These are phyloP conservation scores for Orientallactaga bullata DNA, from an alignment of 2,113 vertebrate species.

Conservation along the genomic window DNA sequence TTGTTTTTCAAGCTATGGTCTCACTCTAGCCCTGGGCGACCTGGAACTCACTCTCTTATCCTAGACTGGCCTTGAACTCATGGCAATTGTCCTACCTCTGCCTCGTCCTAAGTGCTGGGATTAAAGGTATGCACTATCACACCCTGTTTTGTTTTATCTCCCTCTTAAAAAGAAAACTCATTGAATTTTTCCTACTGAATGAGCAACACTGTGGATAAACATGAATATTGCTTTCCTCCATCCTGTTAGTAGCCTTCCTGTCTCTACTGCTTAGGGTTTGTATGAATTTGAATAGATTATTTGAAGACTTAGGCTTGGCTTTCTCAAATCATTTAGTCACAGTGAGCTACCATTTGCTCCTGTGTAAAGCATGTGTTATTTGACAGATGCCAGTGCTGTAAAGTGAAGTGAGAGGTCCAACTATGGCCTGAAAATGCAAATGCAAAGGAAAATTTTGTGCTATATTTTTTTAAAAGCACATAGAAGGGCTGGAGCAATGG, in stretches of 20 bases:
- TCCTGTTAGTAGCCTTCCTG: neutral
- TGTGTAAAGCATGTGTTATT: neutral
- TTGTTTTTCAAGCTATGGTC: too few species aligned
- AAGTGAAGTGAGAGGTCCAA: neutral
- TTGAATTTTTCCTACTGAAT: neutral
- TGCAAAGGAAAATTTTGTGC: neutral
- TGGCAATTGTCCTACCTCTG: too few species aligned
- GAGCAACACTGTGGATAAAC: neutral
- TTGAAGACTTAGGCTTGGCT: neutral
- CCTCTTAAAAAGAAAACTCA: neutral
- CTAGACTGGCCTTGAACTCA: too few species aligned
- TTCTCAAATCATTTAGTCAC: neutral
- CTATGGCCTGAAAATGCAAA: neutral
- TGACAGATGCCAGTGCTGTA: neutral
- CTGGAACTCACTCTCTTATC: too few species aligned
- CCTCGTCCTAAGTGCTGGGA: too few species aligned
- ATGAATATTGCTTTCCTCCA: neutral
- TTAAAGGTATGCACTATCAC: too few species aligned
- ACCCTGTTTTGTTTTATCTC: neutral
- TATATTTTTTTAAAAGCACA: slow-evolving; percentile 32
- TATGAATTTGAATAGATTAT: neutral
- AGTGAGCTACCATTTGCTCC: accelerated
- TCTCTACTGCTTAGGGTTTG: neutral
- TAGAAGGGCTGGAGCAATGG: neutral
- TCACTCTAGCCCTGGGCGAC: too few species aligned